Evolutionary conservation across 2,797 vertebrate species (phyloP), one percentile per base, ranked within the genome.

Genomic region (Tangara arthus): DNA sequence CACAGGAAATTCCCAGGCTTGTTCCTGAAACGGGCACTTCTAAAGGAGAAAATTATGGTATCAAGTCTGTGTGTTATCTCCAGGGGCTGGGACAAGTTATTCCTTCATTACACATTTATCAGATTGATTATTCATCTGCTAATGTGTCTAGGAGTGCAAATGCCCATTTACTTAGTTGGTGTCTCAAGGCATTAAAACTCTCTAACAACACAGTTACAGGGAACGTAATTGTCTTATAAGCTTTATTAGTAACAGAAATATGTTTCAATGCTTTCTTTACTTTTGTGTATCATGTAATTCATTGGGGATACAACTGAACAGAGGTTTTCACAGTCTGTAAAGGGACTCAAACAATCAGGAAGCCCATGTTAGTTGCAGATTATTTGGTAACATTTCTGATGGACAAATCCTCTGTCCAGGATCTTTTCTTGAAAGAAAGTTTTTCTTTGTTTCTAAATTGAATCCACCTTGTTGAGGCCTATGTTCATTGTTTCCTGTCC

Each of bases 101-200:
- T 92, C 28, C 49, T 82, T 90, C 71, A 82, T 91, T 92, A 77
- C 2, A 1, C 41, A 75, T 94, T 94, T 82, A 93, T 94, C 41
- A 92, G 78, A 49, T 84, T 61, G 60, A 52, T 89, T 94, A 82
- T 92, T 92, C 68, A 85, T 71, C 69, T 94, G n/a, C 71, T 94
- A 78, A 73, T 82, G 24, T 46, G 8, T 82, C 78, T 68, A 70
- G 75, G 12, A 87, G 22, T 70, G 68, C 89, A 93, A 94, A 89
- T 82, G 68, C 42, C 63, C 92, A 9, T 89, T 96, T 90, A 82
- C 46, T 95, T 86, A 83, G 61, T 65, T 53, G 41, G 34, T 69
- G 21, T 93, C 60, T 93, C 59, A 42, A 87, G 60, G 68, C 76
- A 94, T 76, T 82, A 82, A 79, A 92, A n/a, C n/a, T 83, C 73